Evolutionary conservation across 2,888 invertebrate species (phyloP).

Genomic region (Ceriagrion tenellum): DNA sequence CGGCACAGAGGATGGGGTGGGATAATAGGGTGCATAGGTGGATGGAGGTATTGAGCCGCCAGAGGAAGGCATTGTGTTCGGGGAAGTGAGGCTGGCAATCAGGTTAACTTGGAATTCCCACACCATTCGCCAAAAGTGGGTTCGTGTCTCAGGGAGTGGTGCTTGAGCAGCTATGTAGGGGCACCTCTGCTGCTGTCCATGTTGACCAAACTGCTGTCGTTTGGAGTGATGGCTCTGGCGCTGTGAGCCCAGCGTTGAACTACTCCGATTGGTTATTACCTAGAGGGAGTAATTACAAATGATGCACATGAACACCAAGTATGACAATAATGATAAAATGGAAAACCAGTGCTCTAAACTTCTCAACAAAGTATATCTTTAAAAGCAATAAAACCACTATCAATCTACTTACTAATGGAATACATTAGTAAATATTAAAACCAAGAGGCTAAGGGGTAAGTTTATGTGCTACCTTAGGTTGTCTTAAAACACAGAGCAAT

Average conservation of each 20-base stretch:
- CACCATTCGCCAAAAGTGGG: slow-evolving; percentile 92
- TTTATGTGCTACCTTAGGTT: too few relatives aligned
- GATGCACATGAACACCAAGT: background rate
- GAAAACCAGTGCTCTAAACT: too few relatives aligned
- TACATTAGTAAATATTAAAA: too few relatives aligned
- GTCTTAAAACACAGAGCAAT: too few relatives aligned
- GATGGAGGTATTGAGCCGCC: slow-evolving; percentile 55
- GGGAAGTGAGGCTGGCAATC: slow-evolving; percentile 87
- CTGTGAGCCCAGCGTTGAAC: slow-evolving; percentile 46
- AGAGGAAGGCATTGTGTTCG: slow-evolving; percentile 69
- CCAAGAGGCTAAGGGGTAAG: too few relatives aligned
- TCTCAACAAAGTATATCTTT: too few relatives aligned
- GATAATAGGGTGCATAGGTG: slow-evolving; percentile 57
- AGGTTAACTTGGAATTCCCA: slow-evolving; percentile 94
- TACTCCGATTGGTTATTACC: slow-evolving; percentile 72
- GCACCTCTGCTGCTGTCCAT: slow-evolving; percentile 75
- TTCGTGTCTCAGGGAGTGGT: slow-evolving; percentile 82
- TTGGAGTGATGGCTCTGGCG: slow-evolving; percentile 43
- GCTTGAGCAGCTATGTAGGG: slow-evolving; percentile 92
- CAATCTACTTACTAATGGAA: too few relatives aligned
- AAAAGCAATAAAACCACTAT: too few relatives aligned
- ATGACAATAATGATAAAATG: background rate
- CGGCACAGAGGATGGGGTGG: slow-evolving; percentile 38
- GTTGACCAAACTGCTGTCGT: slow-evolving; percentile 32
- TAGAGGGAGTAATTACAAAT: slow-evolving; percentile 30